Evolutionary conservation across 2,888 invertebrate species (phyloP).

Genomic region (Ectemnius continuus): DNA sequence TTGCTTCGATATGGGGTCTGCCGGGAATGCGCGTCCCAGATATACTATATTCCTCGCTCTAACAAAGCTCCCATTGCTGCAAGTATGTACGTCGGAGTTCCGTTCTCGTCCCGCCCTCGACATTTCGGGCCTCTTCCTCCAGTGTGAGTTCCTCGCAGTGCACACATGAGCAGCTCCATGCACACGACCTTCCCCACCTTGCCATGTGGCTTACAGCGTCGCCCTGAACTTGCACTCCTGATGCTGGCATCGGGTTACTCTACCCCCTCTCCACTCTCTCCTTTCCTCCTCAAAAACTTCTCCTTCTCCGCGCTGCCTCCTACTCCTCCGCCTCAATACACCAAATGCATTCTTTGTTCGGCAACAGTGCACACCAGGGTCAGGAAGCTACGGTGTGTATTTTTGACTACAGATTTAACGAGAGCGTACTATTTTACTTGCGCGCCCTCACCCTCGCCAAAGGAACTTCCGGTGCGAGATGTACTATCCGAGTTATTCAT

Average conservation of each 20-base stretch:
- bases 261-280: conserved; percentile 43
- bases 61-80: conserved; percentile 4
- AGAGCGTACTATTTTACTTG: neutral
- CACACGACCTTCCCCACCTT: conserved; percentile 31
- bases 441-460: neutral
- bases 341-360: conserved; percentile 68
- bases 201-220: conserved; percentile 48
- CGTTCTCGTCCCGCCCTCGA: conserved; percentile 3
- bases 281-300: conserved; percentile 46
- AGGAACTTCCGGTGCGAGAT: conserved; percentile 25
- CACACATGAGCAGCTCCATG: conserved; percentile 7
- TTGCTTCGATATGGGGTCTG: conserved; percentile 7
- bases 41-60: neutral
- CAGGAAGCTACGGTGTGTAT: conserved; percentile 19
- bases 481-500: neutral
- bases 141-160: neutral
- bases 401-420: conserved; percentile 5
- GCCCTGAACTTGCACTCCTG: conserved; percentile 51
- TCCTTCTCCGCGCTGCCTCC: neutral
- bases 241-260: conserved; percentile 68
- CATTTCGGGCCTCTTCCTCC: conserved; percentile 21
- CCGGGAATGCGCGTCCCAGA: neutral
- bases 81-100: neutral
- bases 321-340: conserved; percentile 49
- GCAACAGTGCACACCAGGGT: conserved; percentile 19